Evolutionary conservation across 2,113 vertebrate species (phyloP), one percentile per base, ranked within the genome.

Genomic region (Bubo scandiacus): DNA sequence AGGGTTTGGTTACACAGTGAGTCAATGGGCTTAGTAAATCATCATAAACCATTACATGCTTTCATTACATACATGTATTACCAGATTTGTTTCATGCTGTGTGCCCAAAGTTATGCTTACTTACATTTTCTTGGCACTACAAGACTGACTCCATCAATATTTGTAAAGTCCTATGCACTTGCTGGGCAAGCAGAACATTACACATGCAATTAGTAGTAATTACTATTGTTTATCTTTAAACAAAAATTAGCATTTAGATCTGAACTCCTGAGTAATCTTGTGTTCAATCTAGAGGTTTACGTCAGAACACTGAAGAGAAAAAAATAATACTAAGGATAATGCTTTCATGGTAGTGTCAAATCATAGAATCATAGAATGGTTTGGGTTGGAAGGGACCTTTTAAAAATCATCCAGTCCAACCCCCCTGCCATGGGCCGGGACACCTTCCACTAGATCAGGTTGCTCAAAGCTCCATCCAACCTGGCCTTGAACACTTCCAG

Each of bases 1-100:
- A 6, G 36, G 52, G 71, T 95, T 86, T 88, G 61, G 68, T 94
- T 95, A 86, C 86, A 94, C 1, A 96, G 74, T 96, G 91, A 97
- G 91, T 96, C 95, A 96, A 75, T 3, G 1, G 77, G 30, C 40
- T 81, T 47, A 92, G 40, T 66, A 96, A 94, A 81, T 51, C 38
- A 43, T 21, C 72, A 49, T n/a, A 71, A 86, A 81, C 10, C 12
- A 59, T 59, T 52, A 47, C 30, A 89, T 2, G 4, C 26, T 84
- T 88, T 43, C 40, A 74, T 92, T 78, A 92, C 25, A 51, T 17
- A 73, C 38, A 59, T 8, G 7, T 38, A 62, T 62, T 72, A 78
- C 32, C n/a, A 51, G 79, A 49, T 34, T 30, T 73, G 19, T 73
- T 83, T 88, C 79, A 42, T 15, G 27, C 4, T 32, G 36, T 83